Percentiles rank a stretch among this genome's conserved stretches.
phyloP scores from a whole-genome alignment of 1,140 invertebrate genomes.

The Lucilia sericata region DNA sequence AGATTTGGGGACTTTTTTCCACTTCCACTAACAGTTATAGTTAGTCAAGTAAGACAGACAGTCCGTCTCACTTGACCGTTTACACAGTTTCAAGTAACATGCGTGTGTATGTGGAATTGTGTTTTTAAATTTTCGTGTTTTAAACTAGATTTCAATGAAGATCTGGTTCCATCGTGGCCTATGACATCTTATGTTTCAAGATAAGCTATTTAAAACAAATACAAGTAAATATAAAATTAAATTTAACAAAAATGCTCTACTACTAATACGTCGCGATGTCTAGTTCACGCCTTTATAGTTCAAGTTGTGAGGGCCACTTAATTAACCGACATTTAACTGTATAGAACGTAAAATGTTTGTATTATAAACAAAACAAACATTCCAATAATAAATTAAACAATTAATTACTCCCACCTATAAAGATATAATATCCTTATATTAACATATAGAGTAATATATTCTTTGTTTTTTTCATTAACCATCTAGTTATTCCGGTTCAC shows the following conservation, averaged over 20 bases:
- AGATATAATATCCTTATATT: too few species aligned
- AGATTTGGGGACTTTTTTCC: not conserved
- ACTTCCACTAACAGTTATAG: not conserved
- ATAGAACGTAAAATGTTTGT: not conserved
- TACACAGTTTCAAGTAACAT: not conserved
- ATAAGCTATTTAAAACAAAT: not conserved
- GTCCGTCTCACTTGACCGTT: not conserved
- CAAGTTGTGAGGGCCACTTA: slow-evolving; percentile 9
- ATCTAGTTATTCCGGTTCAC: too few species aligned
- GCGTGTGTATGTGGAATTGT: not conserved
- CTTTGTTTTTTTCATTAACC: too few species aligned
- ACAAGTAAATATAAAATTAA: too few species aligned
- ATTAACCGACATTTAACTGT: not conserved
- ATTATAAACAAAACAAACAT: too few species aligned
- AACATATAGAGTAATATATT: too few species aligned
- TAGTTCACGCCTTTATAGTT: not conserved
- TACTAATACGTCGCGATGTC: not conserved
- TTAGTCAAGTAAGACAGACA: too few species aligned
- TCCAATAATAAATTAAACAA: too few species aligned
- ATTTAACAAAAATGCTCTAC: too few species aligned
- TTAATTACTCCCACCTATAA: too few species aligned
- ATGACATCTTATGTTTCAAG: not conserved
- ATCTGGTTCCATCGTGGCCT: slow-evolving; percentile 14
- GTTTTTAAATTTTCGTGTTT: not conserved
- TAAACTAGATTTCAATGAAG: slow-evolving; percentile 21